Conservation (phyloP, 2,888 invertebrate species). For the Drosophila meridionalis region DNA sequence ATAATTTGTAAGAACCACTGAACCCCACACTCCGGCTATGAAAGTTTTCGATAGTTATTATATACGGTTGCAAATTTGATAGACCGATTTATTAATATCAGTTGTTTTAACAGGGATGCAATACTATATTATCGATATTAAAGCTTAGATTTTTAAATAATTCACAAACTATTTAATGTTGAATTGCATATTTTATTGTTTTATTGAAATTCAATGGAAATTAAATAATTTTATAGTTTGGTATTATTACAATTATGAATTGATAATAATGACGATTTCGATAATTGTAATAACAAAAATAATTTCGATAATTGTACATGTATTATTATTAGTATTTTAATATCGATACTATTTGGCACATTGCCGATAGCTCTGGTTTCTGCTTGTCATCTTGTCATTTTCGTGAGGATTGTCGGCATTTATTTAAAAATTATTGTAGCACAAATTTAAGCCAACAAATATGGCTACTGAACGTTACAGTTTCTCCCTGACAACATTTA, state of each 20-base stretch:
- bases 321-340: conserved; percentile 6
- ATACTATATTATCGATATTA: conserved; percentile 1
- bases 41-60: neutral
- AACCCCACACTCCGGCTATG: conserved; percentile 7
- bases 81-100: neutral
- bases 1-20: conserved; percentile 20
- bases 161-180: neutral
- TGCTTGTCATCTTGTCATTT: conserved; percentile 82
- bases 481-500: conserved; percentile 94
- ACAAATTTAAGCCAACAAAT: conserved; percentile 40
- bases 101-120: neutral
- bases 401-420: conserved; percentile 54
- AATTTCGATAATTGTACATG: no score
- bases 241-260: no score
- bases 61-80: conserved; percentile 14
- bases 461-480: conserved; percentile 98
- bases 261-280: neutral
- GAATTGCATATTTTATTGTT: neutral
- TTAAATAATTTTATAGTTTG: neutral
- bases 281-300: no score
- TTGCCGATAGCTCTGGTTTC: conserved; percentile 41
- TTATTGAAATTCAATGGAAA: neutral
- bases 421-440: conserved; percentile 46
- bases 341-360: conserved; percentile 8
- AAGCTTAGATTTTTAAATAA: neutral